These are phyloP conservation scores for Rhorus exstirpatorius DNA, from an alignment of 2,888 invertebrate species.

Conservation along the genomic window DNA sequence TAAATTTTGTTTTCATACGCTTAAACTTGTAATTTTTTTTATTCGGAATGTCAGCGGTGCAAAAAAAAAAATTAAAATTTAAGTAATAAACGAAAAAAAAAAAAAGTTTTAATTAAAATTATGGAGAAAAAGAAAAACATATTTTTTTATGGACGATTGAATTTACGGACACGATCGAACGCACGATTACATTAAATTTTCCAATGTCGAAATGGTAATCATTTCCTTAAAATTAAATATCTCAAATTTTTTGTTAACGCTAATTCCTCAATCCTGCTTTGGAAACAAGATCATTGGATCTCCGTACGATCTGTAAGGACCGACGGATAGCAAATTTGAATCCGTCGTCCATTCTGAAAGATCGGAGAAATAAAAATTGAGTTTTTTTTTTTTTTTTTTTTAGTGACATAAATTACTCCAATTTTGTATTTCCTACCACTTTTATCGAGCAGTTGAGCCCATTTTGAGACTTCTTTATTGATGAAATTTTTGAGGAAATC, in stretches of 20 bases:
- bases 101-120: no score
- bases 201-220: no score
- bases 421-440: conserved; percentile 30
- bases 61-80: no score
- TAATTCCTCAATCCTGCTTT: no score
- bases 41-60: no score
- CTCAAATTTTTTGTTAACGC: no score
- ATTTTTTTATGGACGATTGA: no score
- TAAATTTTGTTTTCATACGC: conserved; percentile 74
- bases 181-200: no score
- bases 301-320: conserved; percentile 87
- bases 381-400: background rate
- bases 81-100: no score
- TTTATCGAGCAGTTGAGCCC: conserved; percentile 26
- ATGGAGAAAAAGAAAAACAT: no score
- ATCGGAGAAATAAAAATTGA: conserved; percentile 42
- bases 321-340: conserved; percentile 88
- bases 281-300: conserved; percentile 28
- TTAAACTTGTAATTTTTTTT: conserved; percentile 12
- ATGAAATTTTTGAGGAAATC: background rate
- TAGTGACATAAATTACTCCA: background rate
- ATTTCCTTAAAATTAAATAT: no score
- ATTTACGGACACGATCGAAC: no score
- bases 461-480: background rate
- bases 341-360: conserved; percentile 88